Conservation (phyloP, 2,797 vertebrate species). For the Schizopygopsis pylzovi region DNA sequence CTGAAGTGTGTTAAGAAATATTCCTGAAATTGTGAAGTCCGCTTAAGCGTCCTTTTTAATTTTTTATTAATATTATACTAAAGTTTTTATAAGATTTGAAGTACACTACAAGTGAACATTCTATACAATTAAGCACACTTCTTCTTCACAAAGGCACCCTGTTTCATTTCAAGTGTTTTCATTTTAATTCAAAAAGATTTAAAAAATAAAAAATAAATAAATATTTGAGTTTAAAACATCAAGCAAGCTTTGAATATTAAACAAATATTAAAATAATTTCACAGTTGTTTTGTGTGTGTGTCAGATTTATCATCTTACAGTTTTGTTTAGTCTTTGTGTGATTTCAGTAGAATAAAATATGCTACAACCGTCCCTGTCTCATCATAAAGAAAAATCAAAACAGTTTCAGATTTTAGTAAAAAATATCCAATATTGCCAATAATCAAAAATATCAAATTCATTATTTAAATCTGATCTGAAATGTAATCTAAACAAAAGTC, state of each 20-base stretch:
- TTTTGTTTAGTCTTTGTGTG: neutral
- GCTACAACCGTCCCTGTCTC: neutral
- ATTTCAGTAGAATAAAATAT: neutral
- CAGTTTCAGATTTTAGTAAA: neutral
- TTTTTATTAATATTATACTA: neutral
- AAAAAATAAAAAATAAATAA: neutral
- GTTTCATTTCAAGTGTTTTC: too few relatives aligned
- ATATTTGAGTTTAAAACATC: neutral
- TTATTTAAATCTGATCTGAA: too few relatives aligned
- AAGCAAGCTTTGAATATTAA: neutral
- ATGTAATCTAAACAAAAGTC: neutral
- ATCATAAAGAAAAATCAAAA: neutral
- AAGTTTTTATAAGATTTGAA: neutral
- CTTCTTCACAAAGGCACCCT: neutral
- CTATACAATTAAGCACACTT: neutral
- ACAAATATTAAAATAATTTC: neutral
- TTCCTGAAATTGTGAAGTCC: neutral
- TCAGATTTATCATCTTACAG: neutral
- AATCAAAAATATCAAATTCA: neutral
- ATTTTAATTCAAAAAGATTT: neutral
- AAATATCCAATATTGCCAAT: neutral
- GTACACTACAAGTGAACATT: neutral
- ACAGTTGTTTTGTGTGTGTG: neutral
- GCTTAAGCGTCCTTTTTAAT: neutral
- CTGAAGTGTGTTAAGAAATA: too few relatives aligned